These are phyloP conservation scores for Metopolophium dirhodum DNA, from an alignment of 1,140 invertebrate genomes.

Conservation along the genomic window DNA sequence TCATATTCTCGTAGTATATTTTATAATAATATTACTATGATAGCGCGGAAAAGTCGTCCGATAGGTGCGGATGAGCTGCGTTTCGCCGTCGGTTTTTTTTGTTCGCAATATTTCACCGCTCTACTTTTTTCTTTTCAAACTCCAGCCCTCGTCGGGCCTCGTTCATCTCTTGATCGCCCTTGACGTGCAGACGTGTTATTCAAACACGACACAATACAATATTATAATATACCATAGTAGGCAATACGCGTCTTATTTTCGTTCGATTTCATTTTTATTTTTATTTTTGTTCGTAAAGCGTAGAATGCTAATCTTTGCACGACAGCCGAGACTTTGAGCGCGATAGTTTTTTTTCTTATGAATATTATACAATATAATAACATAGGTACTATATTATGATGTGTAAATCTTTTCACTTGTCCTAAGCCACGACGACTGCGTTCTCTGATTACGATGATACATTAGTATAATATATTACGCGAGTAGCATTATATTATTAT, in stretches of 20 bases:
- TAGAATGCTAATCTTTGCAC: background rate
- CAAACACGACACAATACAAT: background rate
- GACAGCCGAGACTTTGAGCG: background rate
- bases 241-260: background rate
- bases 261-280: background rate
- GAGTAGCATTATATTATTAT: background rate
- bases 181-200: background rate
- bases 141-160: background rate
- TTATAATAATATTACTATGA: too few species aligned
- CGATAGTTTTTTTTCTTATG: background rate
- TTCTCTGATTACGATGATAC: background rate
- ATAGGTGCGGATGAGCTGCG: background rate
- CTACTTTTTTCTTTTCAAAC: background rate
- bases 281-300: background rate
- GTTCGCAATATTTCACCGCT: background rate
- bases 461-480: background rate
- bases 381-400: too few species aligned
- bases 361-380: too few species aligned
- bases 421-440: background rate
- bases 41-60: background rate
- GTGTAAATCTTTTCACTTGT: background rate
- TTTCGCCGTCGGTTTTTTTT: background rate
- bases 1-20: background rate
- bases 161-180: background rate
- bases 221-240: background rate